phyloP scores from a whole-genome alignment of 1,140 invertebrate genomes.

The Octopus bimaculoides region DNA sequence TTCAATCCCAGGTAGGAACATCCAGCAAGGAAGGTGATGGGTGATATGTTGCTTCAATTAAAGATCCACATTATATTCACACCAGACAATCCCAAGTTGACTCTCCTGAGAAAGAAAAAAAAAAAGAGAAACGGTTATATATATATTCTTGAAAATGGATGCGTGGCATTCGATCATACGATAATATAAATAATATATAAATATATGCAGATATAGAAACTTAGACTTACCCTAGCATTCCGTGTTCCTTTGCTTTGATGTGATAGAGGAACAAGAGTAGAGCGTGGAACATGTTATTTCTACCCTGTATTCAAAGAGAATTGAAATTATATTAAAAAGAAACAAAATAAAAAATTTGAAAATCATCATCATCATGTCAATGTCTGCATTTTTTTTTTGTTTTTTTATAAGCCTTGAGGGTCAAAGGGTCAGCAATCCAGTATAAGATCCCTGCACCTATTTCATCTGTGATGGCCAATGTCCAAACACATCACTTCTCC shows the following conservation, averaged over 20 bases:
- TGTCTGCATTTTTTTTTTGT: no score
- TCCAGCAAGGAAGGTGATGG: no score
- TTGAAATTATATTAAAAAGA: background rate
- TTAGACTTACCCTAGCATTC: slow-evolving; percentile 66
- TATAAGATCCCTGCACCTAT: no score
- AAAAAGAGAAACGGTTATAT: slow-evolving; percentile 8
- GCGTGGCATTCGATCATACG: background rate
- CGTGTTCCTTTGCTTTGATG: slow-evolving; percentile 72
- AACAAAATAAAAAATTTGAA: slow-evolving; percentile 1
- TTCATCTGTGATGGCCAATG: no score
- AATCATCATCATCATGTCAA: no score
- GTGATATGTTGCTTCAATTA: slow-evolving; percentile 40
- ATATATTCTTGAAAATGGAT: background rate
- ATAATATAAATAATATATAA: slow-evolving; percentile 6
- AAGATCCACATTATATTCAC: slow-evolving; percentile 78
- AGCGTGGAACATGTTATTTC: slow-evolving; percentile 80
- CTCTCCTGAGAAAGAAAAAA: slow-evolving; percentile 60
- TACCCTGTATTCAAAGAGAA: slow-evolving; percentile 63
- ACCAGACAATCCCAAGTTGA: slow-evolving; percentile 75
- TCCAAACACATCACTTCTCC: no score
- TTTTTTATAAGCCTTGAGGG: no score
- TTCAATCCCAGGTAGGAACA: no score
- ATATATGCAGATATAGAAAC: no score
- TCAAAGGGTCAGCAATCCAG: no score
- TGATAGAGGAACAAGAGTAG: slow-evolving; percentile 76